These are phyloP conservation scores for Cheilosia soror DNA, from an alignment of 2,888 invertebrate genomes.

Conservation along the genomic window DNA sequence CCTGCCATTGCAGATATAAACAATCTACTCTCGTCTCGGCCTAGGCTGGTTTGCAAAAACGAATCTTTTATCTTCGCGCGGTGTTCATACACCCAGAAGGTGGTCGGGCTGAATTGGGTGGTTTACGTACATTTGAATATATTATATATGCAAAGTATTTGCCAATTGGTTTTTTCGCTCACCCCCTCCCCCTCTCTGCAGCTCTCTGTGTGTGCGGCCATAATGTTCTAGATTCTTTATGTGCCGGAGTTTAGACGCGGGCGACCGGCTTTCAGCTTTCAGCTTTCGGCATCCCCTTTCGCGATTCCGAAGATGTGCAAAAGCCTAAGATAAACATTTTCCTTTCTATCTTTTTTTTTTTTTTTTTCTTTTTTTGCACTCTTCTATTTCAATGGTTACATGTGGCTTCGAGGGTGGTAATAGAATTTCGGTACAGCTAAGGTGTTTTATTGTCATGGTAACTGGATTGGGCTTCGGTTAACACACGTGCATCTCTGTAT, in stretches of 20 bases:
- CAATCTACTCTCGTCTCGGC: constrained; percentile 58
- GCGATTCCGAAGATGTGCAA: constrained; percentile 79
- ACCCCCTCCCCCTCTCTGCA: constrained; percentile 81
- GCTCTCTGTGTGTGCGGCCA: constrained; percentile 77
- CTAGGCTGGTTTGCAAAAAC: constrained; percentile 65
- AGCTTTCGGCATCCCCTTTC: constrained; percentile 75
- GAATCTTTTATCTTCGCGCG: constrained; percentile 71
- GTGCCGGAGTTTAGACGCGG: constrained; percentile 74
- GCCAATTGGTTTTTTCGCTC: constrained; percentile 83
- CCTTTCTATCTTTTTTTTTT: constrained; percentile 55
- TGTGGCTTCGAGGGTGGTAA: constrained; percentile 72
- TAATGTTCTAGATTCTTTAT: constrained; percentile 76
- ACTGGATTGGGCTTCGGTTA: constrained; percentile 75
- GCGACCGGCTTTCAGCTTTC: constrained; percentile 78
- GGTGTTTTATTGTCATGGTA: constrained; percentile 75
- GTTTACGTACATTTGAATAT: constrained; percentile 80
- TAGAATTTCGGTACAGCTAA: constrained; percentile 73
- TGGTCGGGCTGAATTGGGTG: constrained; percentile 73
- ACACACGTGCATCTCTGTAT: constrained; percentile 72
- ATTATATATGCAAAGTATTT: constrained; percentile 84
- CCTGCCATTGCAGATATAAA: constrained; percentile 66
- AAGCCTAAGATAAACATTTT: constrained; percentile 82
- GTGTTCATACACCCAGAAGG: constrained; percentile 61
- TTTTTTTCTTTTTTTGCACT: constrained; percentile 75
- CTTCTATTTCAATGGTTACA: constrained; percentile 73